Base-by-base conservation (phyloP, 2,888 invertebrate genomes). In the Listrodromus nycthemerus region DNA sequence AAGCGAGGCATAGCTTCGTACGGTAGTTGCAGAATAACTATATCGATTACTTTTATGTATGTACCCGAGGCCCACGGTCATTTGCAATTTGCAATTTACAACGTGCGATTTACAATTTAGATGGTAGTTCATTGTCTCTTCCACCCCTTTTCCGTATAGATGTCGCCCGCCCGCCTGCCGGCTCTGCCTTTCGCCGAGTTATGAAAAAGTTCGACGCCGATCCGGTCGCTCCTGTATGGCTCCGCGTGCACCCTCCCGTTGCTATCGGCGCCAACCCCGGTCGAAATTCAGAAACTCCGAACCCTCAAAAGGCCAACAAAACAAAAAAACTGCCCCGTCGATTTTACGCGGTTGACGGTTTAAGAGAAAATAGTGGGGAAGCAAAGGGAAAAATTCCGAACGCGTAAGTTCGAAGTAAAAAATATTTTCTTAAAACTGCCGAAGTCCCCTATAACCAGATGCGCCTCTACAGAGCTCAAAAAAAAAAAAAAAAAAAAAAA, bases 31-130 rank as follows among this genome's bases (percentile, higher is more conserved):
- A 16, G 58, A 24, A 58, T 58, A 58, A 30, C 61, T 61, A 30
- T 61, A 61, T 61, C 30, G 61, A 61, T 61, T 27, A 69, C 45
- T 19, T 41, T 41, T 63, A 27, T 61, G 55, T 16, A 30, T 30
- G 13, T 71, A 37, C n/a, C 33, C 67, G 48, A 50, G 61, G 66
- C 77, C 70, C 76, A 69, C 70, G 74, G 83, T 85, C 88, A 87
- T 90, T 89, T 90, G 89, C 89, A 89, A 91, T 91, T 91, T 85
- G 86, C 86, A 84, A 85, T 87, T 89, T 89, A 87, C 89, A 87
- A 87, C 86, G 88, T 86, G 85, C 85, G 88, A 92, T 92, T 91
- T 91, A 91, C 91, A 92, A 92, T 92, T 91, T 90, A 91, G 89
- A 92, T 92, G 88, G 87, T 88, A 88, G 77, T 82, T 85, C 88